Evolutionary conservation across 2,797 vertebrate species (phyloP), one percentile per base, ranked within the genome.

Genomic region (Bradypodion pumilum): DNA sequence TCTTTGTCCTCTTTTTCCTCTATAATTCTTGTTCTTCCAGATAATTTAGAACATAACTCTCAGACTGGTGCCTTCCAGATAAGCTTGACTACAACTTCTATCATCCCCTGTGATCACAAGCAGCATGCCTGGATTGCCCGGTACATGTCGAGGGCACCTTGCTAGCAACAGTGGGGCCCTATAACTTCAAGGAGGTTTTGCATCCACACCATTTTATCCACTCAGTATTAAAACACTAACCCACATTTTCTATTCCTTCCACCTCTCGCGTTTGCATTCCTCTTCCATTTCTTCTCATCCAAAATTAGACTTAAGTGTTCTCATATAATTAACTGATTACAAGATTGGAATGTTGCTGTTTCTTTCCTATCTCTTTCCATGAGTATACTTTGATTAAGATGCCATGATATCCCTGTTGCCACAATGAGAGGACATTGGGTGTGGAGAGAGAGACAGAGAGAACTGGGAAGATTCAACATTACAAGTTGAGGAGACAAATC

Each of bases 1-100:
- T 96, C 95, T 95, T 93, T 94, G 95, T 90, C 92, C 93, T 91
- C 92, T 93, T 81, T 87, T 95, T 95, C 8, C 93, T 95, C 91
- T 94, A 86, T 91, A 92, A 93, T 94, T 90, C 89, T 86, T 88
- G 86, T 82, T 90, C 83, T 88, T 90, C 84, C 75, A 76, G 65
- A 86, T 44, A 37, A 5, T 42, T 9, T 70, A 25, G 42, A 70
- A 42, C 19, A 42, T 3, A 12, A 37, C 42, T 12, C 23, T 23
- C 21, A 70, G 13, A 37, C 69, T 70, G 37, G 19, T 4, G 40
- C 37, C 69, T 25, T 70, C 69, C 69, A 70, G 69, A 70, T 70
- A 23, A 42, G 40, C 13, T 70, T 40, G 69, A 42, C 25, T 69
- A 42, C 69, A 70, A 70, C 37, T 42, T 6, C 37, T 23, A 70